Base-by-base conservation (phyloP, 2,113 vertebrate species). In the Corvus hawaiiensis region DNA sequence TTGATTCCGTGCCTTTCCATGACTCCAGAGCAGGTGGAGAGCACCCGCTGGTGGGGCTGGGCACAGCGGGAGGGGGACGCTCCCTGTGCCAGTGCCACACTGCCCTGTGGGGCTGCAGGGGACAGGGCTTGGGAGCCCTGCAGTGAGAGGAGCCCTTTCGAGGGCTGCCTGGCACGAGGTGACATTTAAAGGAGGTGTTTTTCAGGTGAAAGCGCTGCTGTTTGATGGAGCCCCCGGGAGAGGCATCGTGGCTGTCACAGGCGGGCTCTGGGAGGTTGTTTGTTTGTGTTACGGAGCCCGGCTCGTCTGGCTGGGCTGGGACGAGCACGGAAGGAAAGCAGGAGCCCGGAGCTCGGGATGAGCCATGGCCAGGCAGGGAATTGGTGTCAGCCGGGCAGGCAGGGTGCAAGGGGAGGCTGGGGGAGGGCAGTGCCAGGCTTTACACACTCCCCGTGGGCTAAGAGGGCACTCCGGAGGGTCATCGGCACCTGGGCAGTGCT, bases 311-410 rank as follows among this genome's bases (percentile, higher is more conserved):
- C 51, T 5, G 43, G 56, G 78, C 35, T 67, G 73, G 52, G 39
- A 46, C 13, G 10, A 68, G 91, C 62, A 17, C 8, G 7, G 58
- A 56, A 64, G 26, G 77, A 54, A 69, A 71, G 49, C 22, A 39
- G 39, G 44, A 77, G 44, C 64, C 26, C 5, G 0, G 28, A 80
- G 86, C 28, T 37, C 1, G 1, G 55, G 21, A 16, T 20, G 41
- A 73, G 39, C 28, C 3, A 0, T 0, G 2, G 80, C 11, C 33
- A 22, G 5, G 1, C 72, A 32, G 71, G 63, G 9, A 39, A 73
- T 62, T 7, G 13, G 12, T 11, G 20, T 12, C 32, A 62, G 63
- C 7, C 3, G 10, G 48, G 30, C 16, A 24, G 58, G 4, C 2
- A 2, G 44, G 21, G n/a, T 6, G 11, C 37, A 11, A 46, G 77